Conservation (phyloP, 2,888 invertebrate species). For the Archaeoteleia sp. region DNA sequence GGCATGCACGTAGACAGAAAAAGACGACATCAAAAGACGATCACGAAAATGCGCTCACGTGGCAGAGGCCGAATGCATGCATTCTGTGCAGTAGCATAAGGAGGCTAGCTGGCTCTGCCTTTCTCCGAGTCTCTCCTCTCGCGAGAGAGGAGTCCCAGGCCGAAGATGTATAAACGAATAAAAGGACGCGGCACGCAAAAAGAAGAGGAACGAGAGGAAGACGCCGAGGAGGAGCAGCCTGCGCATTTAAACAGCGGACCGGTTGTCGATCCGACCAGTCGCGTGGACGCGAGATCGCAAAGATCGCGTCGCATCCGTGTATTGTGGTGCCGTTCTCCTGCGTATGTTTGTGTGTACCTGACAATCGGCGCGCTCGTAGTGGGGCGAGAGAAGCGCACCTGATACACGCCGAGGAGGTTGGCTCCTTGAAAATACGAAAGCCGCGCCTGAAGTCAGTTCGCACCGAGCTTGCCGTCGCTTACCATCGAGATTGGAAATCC, state of each 20-base stretch:
- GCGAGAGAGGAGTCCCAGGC: slow-evolving; percentile 18
- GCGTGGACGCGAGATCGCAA: slow-evolving; percentile 47
- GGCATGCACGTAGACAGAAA: slow-evolving; percentile 32
- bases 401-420: slow-evolving; percentile 52
- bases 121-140: slow-evolving; percentile 26
- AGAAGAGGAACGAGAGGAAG: slow-evolving; percentile 48
- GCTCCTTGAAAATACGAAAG: slow-evolving; percentile 61
- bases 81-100: slow-evolving; percentile 23
- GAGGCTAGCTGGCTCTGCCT: slow-evolving; percentile 21
- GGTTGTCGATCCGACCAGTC: slow-evolving; percentile 47
- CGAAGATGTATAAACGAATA: slow-evolving; percentile 41
- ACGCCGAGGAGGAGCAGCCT: slow-evolving; percentile 44
- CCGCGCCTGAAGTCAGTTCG: slow-evolving; percentile 56
- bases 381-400: slow-evolving; percentile 55
- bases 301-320: slow-evolving; percentile 30
- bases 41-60: slow-evolving; percentile 45
- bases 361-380: slow-evolving; percentile 17
- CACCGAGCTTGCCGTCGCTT: slow-evolving; percentile 53
- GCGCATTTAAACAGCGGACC: slow-evolving; percentile 51
- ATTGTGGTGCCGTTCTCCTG: neutral
- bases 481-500: slow-evolving; percentile 50
- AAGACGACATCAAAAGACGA: slow-evolving; percentile 26
- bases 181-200: slow-evolving; percentile 48
- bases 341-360: slow-evolving; percentile 23
- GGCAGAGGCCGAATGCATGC: slow-evolving; percentile 7